Evolutionary conservation across 2,113 vertebrate species (phyloP).

Genomic region (Ammodytes marinus): DNA sequence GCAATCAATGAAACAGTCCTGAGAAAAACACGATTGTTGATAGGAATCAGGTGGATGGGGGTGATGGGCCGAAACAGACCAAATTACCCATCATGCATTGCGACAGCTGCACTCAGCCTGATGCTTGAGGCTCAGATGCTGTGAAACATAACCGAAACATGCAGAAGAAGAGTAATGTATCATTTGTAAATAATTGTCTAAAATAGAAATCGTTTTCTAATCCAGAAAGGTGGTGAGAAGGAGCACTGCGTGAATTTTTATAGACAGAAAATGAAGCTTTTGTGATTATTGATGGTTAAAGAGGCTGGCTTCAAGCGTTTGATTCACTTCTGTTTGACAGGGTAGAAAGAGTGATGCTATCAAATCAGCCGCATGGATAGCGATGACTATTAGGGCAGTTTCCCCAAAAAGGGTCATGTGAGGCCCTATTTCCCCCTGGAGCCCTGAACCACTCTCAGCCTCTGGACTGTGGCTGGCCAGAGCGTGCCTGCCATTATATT

Average conservation of each 20-base stretch:
- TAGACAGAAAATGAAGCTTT: background rate
- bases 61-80: slow-evolving; percentile 2
- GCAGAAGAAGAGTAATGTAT: too few relatives aligned
- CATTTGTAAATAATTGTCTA: background rate
- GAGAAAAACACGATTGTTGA: slow-evolving; percentile 42
- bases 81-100: background rate
- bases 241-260: background rate
- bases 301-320: background rate
- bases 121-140: background rate
- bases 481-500: background rate
- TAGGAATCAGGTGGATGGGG: slow-evolving; percentile 4
- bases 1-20: slow-evolving; percentile 38
- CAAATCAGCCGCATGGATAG: background rate
- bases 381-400: background rate
- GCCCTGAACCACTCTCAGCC: background rate
- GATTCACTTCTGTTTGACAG: background rate
- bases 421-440: background rate
- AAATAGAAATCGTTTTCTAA: background rate
- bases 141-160: background rate
- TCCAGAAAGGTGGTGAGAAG: background rate
- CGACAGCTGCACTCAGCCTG: background rate
- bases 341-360: background rate
- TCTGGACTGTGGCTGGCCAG: background rate
- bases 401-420: background rate
- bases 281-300: background rate